A percentile compares a stretch with the other conserved stretches of the same genome.
Conservation (phyloP, 2,888 invertebrate genomes). For the Falcaria lacertinaria region DNA sequence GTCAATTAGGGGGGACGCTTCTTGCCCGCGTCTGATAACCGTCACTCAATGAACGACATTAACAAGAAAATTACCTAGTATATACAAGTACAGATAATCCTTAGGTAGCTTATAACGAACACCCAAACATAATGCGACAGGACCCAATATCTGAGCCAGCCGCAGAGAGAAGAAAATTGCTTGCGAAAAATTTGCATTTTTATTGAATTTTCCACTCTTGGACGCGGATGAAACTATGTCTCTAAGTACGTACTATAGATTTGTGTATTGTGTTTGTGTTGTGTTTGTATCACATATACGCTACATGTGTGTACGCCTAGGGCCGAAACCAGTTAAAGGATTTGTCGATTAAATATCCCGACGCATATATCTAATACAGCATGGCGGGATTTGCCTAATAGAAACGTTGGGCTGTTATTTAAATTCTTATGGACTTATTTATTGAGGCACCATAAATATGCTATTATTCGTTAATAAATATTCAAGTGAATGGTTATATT, state of each 20-base stretch:
- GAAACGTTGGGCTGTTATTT: neutral
- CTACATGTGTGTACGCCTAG: slow-evolving; percentile 34
- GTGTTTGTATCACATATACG: slow-evolving; percentile 22
- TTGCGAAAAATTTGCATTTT: slow-evolving; percentile 72
- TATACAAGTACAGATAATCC: slow-evolving; percentile 35
- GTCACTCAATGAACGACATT: slow-evolving; percentile 51
- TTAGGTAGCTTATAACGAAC: slow-evolving; percentile 44
- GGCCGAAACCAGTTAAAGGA: slow-evolving; percentile 23
- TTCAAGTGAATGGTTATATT: slow-evolving; percentile 20
- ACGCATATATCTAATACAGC: neutral
- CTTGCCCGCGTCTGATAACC: slow-evolving; percentile 47
- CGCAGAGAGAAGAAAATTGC: slow-evolving; percentile 68
- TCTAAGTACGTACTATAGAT: slow-evolving; percentile 67
- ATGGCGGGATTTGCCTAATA: neutral
- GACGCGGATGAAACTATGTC: slow-evolving; percentile 68
- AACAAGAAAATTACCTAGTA: slow-evolving; percentile 46
- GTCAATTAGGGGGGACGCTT: slow-evolving; percentile 39
- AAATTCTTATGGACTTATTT: neutral
- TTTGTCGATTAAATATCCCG: slow-evolving; percentile 27
- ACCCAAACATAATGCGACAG: slow-evolving; percentile 58
- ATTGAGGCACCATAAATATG: slow-evolving; percentile 20
- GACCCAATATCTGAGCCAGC: slow-evolving; percentile 61
- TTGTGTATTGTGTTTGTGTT: slow-evolving; percentile 38
- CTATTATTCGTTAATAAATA: slow-evolving; percentile 18
- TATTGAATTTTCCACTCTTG: slow-evolving; percentile 76